phyloP scores from a whole-genome alignment of 1,140 invertebrate species.

The Lineus longissimus region DNA sequence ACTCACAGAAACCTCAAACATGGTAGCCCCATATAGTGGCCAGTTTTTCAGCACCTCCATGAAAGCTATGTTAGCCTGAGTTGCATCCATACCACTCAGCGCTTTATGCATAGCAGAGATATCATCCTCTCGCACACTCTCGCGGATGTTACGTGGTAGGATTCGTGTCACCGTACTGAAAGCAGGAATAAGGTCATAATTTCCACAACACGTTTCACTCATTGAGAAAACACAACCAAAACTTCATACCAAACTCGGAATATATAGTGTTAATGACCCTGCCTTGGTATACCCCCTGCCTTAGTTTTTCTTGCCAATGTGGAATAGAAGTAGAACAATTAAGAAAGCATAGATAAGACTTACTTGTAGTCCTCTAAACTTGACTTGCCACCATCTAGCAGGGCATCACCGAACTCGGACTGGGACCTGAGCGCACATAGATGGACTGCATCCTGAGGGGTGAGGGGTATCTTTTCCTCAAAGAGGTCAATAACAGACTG shows the following conservation, averaged over 20 bases:
- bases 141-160: constrained; percentile 43
- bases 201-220: neutral
- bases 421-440: constrained; percentile 89
- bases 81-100: constrained; percentile 75
- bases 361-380: constrained; percentile 50
- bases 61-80: constrained; percentile 86
- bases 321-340: too few relatives aligned
- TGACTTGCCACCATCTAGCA: constrained; percentile 41
- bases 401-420: constrained; percentile 81
- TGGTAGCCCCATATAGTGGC: constrained; percentile 86
- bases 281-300: neutral
- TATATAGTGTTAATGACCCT: neutral
- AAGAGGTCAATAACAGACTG: constrained; percentile 86
- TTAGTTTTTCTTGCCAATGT: neutral
- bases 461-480: constrained; percentile 84
- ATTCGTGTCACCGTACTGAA: constrained; percentile 48
- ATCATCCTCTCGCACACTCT: constrained; percentile 37
- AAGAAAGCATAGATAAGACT: neutral
- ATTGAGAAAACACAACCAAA: too few relatives aligned
- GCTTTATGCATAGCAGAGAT: constrained; percentile 83
- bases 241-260: neutral
- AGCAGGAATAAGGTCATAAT: constrained; percentile 3
- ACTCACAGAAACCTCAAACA: constrained; percentile 87
- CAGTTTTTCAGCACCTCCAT: constrained; percentile 90
- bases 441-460: constrained; percentile 91